Conservation (phyloP, 1,140 invertebrate species). For the Myzus persicae region DNA sequence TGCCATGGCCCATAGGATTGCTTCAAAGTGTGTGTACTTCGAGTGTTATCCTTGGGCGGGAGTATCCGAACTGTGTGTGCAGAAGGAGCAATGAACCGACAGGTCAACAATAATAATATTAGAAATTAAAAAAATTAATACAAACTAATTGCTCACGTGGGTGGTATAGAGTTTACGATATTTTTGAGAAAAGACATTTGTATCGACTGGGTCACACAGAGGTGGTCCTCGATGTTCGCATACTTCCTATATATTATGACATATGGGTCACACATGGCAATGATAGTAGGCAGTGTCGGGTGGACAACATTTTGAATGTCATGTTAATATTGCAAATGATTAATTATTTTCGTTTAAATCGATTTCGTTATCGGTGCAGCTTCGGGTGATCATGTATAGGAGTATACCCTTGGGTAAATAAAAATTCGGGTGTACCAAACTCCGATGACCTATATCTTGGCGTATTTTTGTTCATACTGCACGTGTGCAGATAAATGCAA, state of each 20-base stretch:
- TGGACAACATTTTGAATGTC: neutral
- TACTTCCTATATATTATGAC: neutral
- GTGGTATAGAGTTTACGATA: neutral
- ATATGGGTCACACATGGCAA: neutral
- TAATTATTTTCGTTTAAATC: neutral
- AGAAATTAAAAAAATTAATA: neutral
- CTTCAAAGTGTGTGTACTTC: no score
- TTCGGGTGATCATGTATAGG: neutral
- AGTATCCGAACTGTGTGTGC: no score
- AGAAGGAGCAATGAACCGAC: neutral
- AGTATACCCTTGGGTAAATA: neutral
- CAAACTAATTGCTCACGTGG: neutral
- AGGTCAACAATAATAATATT: neutral
- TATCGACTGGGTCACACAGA: neutral
- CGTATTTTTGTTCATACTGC: neutral
- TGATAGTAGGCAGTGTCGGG: neutral
- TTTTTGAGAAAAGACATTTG: neutral
- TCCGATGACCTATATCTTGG: neutral
- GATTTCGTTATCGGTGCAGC: neutral
- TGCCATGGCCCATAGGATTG: no score
- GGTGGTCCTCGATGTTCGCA: neutral
- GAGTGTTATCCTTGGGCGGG: no score
- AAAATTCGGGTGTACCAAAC: neutral
- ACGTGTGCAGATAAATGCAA: neutral
- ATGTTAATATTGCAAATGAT: neutral